phyloP scores from a whole-genome alignment of 2,113 vertebrate species.

The Sinocyclocheilus rhinocerous region DNA sequence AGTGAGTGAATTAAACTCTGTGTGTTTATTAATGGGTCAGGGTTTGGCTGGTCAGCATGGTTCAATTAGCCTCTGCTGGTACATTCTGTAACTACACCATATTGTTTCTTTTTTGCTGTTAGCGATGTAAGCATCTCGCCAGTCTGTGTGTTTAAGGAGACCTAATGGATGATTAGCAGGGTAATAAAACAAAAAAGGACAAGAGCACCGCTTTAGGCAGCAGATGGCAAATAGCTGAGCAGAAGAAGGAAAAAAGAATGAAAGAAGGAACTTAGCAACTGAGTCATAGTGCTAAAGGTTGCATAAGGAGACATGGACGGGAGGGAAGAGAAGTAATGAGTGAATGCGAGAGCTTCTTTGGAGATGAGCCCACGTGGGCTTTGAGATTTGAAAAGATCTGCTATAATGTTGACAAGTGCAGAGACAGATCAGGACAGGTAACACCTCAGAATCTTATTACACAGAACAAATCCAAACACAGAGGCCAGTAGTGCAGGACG shows the following conservation, averaged over 20 bases:
- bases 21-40: background rate
- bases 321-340: background rate
- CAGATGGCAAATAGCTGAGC: constrained; percentile 56
- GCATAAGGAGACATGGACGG: background rate
- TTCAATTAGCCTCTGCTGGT: background rate
- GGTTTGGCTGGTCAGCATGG: background rate
- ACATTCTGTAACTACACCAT: background rate
- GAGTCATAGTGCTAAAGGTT: constrained; percentile 50
- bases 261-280: constrained; percentile 3
- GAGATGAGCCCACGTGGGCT: constrained; percentile 25
- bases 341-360: background rate
- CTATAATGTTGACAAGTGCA: background rate
- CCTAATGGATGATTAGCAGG: constrained; percentile 61
- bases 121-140: background rate
- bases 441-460: constrained; percentile 1
- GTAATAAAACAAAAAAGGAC: constrained; percentile 56
- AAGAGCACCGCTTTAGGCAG: constrained; percentile 45
- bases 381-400: constrained; percentile 18
- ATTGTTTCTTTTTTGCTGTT: background rate
- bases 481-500: background rate
- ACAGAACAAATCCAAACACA: background rate
- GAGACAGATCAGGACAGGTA: background rate
- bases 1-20: too few relatives aligned
- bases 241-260: constrained; percentile 42
- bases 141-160: constrained; percentile 60